Conservation (phyloP, 2,888 invertebrate species). For the Cylindroiulus punctatus region DNA sequence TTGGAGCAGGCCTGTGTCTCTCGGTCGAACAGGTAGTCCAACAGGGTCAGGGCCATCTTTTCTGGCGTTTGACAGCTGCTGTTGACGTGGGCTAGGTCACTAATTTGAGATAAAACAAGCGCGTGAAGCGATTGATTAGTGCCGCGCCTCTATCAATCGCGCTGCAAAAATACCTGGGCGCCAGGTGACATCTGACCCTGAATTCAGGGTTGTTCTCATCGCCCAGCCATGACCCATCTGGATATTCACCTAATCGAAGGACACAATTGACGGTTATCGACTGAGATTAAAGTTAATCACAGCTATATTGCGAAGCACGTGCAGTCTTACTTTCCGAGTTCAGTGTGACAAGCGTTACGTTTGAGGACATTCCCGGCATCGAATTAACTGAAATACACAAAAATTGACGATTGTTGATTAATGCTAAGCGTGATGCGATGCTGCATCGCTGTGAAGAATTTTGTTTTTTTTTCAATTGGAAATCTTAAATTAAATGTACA, state of each 20-base stretch:
- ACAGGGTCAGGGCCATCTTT: slow-evolving; percentile 70
- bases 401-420: too few species aligned
- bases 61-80: slow-evolving; percentile 69
- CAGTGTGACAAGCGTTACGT: slow-evolving; percentile 20
- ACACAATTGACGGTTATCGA: background rate
- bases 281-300: background rate
- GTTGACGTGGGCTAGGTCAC: slow-evolving; percentile 67
- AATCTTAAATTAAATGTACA: too few species aligned
- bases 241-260: slow-evolving; percentile 65
- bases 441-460: too few species aligned
- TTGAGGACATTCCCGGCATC: background rate
- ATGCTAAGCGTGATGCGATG: too few species aligned
- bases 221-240: slow-evolving; percentile 69
- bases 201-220: slow-evolving; percentile 68
- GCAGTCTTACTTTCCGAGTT: slow-evolving; percentile 46
- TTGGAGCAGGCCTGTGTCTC: slow-evolving; percentile 70
- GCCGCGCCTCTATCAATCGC: background rate
- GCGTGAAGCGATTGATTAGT: background rate
- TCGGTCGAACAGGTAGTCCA: slow-evolving; percentile 69
- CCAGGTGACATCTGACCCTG: slow-evolving; percentile 68
- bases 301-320: background rate
- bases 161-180: slow-evolving; percentile 64
- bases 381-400: background rate
- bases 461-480: too few species aligned
- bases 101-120: slow-evolving; percentile 58